phyloP scores from a whole-genome alignment of 2,888 invertebrate genomes.

The Erebia epiphron region DNA sequence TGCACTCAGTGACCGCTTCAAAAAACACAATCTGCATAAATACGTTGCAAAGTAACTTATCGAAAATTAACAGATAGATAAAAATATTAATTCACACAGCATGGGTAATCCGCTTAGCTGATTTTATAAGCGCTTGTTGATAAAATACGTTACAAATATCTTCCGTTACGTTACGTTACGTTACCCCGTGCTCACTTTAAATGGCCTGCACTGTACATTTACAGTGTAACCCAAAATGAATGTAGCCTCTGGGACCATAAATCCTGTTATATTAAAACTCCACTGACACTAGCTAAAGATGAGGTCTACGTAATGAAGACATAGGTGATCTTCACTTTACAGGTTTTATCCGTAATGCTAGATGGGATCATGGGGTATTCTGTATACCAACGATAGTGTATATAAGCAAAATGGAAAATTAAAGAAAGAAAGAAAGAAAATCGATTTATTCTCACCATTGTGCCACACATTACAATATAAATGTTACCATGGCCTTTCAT shows the following conservation, averaged over 20 bases:
- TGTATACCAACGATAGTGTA: no score
- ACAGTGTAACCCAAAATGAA: slow-evolving; percentile 61
- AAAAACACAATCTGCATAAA: no score
- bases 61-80: no score
- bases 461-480: no score
- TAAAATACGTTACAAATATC: not conserved
- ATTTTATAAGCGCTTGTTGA: not conserved
- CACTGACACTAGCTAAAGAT: slow-evolving; percentile 53
- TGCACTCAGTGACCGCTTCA: no score
- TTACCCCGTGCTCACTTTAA: slow-evolving; percentile 23
- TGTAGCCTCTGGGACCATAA: slow-evolving; percentile 71
- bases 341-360: slow-evolving; percentile 18
- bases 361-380: not conserved
- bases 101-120: not conserved
- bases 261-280: slow-evolving; percentile 76
- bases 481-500: no score
- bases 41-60: no score
- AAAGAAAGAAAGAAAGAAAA: no score
- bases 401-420: no score
- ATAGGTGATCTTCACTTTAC: slow-evolving; percentile 35
- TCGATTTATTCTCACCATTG: no score
- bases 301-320: slow-evolving; percentile 59
- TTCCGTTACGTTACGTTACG: no score
- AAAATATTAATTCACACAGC: no score
- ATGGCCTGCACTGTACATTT: slow-evolving; percentile 56